Percentiles rank a stretch among this genome's conserved stretches.
phyloP scores from a whole-genome alignment of 2,888 invertebrate species.

The Scaptomyza caliginosa region DNA sequence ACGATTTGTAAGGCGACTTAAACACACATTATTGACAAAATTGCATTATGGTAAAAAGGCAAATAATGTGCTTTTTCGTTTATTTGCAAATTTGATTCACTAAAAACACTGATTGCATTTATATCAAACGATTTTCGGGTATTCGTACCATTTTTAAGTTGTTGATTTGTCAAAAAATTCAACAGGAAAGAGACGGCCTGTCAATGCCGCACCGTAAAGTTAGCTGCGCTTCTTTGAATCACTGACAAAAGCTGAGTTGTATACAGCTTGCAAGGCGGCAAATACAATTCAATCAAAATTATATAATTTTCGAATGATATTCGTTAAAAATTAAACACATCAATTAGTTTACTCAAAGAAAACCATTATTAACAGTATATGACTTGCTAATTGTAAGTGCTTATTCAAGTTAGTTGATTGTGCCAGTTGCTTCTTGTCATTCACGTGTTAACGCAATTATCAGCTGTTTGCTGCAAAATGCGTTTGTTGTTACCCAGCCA shows the following conservation, averaged over 20 bases:
- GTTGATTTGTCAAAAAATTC: conserved; percentile 83
- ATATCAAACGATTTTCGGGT: conserved; percentile 70
- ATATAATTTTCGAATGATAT: too few species aligned
- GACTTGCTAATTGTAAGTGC: not conserved
- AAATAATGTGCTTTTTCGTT: not conserved
- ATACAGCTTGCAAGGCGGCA: conserved; percentile 1
- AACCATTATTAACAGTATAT: not conserved
- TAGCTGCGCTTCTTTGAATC: conserved; percentile 42
- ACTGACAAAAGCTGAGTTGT: conserved; percentile 24
- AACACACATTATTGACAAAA: conserved; percentile 18
- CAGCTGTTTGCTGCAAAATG: conserved; percentile 49
- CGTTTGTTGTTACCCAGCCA: conserved; percentile 56
- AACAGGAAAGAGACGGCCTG: conserved; percentile 82
- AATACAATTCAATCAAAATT: not conserved
- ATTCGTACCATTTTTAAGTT: conserved; percentile 83
- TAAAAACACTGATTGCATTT: conserved; percentile 61
- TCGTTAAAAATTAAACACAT: not conserved
- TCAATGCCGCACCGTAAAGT: conserved; percentile 59
- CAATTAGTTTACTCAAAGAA: not conserved
- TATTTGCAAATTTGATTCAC: conserved; percentile 11
- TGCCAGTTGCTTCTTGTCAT: conserved; percentile 5
- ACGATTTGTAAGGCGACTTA: not conserved
- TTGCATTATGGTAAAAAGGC: not conserved
- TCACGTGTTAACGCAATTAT: conserved; percentile 17
- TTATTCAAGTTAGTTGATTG: not conserved